phyloP scores from a whole-genome alignment of 2,888 invertebrate species.

The Drosophila peninsularis region DNA sequence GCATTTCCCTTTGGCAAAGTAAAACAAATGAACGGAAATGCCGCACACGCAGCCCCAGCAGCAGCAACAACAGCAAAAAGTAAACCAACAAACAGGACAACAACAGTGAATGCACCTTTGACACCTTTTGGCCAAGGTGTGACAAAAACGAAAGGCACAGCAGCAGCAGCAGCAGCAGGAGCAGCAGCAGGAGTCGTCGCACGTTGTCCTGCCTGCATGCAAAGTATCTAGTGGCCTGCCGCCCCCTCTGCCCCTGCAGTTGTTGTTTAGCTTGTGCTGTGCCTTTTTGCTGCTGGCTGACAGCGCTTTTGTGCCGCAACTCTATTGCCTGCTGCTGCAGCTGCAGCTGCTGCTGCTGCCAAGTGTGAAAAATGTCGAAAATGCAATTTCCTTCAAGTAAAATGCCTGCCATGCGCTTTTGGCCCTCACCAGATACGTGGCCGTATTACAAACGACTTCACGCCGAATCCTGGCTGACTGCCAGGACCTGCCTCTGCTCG shows the following conservation, averaged over 20 bases:
- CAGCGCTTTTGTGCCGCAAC: conserved; percentile 48
- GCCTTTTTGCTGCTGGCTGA: conserved; percentile 62
- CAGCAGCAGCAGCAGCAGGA: conserved; percentile 11
- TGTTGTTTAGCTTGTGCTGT: conserved; percentile 67
- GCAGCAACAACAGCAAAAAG: conserved; percentile 45
- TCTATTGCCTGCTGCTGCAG: conserved; percentile 46
- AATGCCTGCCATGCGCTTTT: conserved; percentile 82
- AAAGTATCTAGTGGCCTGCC: conserved; percentile 63
- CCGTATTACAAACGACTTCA: conserved; percentile 74
- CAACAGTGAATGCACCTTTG: conserved; percentile 66
- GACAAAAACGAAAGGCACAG: conserved; percentile 59
- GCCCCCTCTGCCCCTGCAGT: conserved; percentile 4
- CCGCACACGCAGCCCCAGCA: conserved; percentile 70
- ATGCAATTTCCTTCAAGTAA: conserved; percentile 81
- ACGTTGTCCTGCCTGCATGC: conserved; percentile 63
- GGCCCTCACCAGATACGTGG: conserved; percentile 64
- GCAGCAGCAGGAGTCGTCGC: conserved; percentile 12
- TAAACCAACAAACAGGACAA: conserved; percentile 37
- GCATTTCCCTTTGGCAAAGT: conserved; percentile 71
- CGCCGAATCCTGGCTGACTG: conserved; percentile 59
- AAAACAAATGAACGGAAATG: conserved; percentile 80
- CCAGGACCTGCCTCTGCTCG: conserved; percentile 43
- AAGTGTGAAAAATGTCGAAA: conserved; percentile 81
- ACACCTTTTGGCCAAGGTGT: conserved; percentile 77
- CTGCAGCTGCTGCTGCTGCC: conserved; percentile 55